These are phyloP conservation scores for Tamandua tetradactyla DNA, from an alignment of 2,797 vertebrate genomes.

Conservation along the genomic window DNA sequence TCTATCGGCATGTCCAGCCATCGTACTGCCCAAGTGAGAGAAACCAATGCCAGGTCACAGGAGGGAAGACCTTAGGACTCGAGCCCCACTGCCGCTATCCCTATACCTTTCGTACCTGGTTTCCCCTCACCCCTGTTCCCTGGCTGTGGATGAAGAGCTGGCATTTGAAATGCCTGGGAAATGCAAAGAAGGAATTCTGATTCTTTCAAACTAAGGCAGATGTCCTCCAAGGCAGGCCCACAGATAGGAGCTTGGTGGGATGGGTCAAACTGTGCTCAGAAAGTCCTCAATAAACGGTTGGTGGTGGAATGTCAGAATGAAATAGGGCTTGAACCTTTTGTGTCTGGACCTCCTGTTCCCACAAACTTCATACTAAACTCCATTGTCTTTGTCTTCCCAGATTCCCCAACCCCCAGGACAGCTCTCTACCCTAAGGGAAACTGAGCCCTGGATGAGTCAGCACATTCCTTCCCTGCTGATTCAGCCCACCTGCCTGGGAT, in stretches of 20 bases:
- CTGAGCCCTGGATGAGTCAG: constrained; percentile 30
- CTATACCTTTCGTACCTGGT: not conserved
- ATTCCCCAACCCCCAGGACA: not conserved
- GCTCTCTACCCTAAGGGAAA: constrained; percentile 18
- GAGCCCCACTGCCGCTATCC: no score
- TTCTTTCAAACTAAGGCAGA: not conserved
- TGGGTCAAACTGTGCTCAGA: rapidly evolving
- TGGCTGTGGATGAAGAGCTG: not conserved
- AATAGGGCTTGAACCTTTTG: not conserved
- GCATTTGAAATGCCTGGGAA: not conserved
- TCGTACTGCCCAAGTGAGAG: not conserved
- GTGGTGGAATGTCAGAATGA: not conserved
- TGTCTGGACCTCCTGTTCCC: not conserved
- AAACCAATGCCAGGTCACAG: rapidly evolving
- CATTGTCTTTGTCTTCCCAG: not conserved
- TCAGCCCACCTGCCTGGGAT: not conserved
- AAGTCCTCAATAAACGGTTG: not conserved
- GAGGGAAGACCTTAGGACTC: not conserved
- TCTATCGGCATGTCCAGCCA: not conserved
- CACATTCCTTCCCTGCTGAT: not conserved
- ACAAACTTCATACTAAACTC: not conserved
- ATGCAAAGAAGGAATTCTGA: not conserved
- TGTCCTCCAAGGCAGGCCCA: not conserved
- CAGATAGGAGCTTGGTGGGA: not conserved
- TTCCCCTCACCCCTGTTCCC: not conserved